Evolutionary conservation across 2,113 vertebrate genomes (phyloP).

Genomic region (Xenopus borealis): DNA sequence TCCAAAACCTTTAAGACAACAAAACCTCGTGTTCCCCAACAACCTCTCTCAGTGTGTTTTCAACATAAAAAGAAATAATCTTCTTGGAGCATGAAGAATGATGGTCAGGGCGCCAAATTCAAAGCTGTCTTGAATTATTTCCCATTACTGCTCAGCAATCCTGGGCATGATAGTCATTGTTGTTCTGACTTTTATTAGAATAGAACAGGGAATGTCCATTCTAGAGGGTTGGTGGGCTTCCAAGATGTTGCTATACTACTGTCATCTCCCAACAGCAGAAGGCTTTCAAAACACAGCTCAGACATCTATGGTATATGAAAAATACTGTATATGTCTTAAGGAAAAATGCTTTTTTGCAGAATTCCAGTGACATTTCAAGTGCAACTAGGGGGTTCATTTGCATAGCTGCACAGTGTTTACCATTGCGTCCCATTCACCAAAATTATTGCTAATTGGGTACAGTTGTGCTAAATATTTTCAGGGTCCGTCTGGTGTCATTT

Average conservation of each 20-base stretch:
- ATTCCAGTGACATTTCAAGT: no score
- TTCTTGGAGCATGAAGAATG: not conserved
- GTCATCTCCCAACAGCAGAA: not conserved
- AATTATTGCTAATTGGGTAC: no score
- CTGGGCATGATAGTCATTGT: not conserved
- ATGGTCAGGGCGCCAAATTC: not conserved
- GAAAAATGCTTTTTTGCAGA: no score
- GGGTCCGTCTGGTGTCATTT: no score
- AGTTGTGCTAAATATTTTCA: no score
- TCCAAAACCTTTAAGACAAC: slow-evolving; percentile 35
- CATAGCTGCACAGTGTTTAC: no score
- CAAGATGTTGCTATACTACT: not conserved
- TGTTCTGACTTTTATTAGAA: not conserved
- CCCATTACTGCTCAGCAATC: slow-evolving; percentile 3
- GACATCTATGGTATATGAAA: no score
- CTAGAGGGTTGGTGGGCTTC: no score
- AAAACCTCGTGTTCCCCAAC: not conserved
- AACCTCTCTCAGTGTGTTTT: not conserved
- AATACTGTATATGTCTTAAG: no score
- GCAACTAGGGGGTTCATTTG: no score
- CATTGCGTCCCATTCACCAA: no score
- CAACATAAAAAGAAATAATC: not conserved
- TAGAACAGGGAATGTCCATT: not conserved
- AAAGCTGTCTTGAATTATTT: not conserved
- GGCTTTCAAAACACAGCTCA: no score